Conservation (phyloP, 2,113 vertebrate genomes). For the Nymphicus hollandicus region DNA sequence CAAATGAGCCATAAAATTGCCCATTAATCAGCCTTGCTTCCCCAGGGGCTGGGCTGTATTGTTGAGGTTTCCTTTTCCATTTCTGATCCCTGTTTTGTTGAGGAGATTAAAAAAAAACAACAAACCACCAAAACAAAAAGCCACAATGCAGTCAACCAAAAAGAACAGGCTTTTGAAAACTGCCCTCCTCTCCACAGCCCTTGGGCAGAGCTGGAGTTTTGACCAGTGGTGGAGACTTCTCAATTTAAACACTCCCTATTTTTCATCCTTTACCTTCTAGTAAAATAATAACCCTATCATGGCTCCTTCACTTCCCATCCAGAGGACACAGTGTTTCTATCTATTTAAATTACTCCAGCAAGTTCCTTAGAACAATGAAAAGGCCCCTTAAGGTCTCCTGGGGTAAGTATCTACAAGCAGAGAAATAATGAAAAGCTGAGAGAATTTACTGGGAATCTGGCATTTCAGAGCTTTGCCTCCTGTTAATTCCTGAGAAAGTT, state of each 20-base stretch:
- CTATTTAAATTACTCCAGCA: conserved; percentile 19
- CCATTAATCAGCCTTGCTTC: conserved; percentile 72
- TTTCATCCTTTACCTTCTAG: neutral
- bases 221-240: neutral
- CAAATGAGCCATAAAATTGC: conserved; percentile 79
- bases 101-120: conserved; percentile 47
- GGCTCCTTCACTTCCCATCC: neutral
- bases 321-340: neutral
- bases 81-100: conserved; percentile 67
- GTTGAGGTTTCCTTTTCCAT: conserved; percentile 77
- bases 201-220: conserved; percentile 29
- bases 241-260: conserved; percentile 29
- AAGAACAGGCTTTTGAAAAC: conserved; percentile 57
- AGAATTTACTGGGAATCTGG: neutral
- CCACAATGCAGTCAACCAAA: conserved; percentile 41
- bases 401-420: neutral
- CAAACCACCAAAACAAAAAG: no score
- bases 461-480: neutral
- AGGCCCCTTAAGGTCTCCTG: neutral
- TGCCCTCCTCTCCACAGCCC: neutral
- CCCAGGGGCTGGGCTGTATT: conserved; percentile 56
- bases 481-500: neutral
- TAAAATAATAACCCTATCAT: neutral
- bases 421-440: conserved; percentile 14
- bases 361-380: conserved; percentile 25